A percentile compares a stretch with the other conserved stretches of the same genome.
Evolutionary conservation across 2,797 vertebrate species (phyloP).

Genomic region (Molossus alvarezi): DNA sequence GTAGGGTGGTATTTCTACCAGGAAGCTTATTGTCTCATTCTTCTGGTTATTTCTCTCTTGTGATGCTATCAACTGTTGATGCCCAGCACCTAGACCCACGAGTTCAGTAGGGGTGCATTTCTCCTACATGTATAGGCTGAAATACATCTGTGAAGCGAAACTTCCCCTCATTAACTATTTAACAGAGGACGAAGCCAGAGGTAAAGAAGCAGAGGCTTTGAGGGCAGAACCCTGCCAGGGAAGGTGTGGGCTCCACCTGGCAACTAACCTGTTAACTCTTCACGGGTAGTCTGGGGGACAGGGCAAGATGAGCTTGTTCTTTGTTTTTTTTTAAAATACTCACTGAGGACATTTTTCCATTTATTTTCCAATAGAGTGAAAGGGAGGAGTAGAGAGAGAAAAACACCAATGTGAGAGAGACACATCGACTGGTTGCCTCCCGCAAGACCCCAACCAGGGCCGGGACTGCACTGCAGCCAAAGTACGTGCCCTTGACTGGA

Average conservation of each 20-base stretch:
- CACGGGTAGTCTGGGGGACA: rapidly evolving
- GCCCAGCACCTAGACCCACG: background rate
- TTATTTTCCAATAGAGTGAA: no score
- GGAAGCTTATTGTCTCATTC: background rate
- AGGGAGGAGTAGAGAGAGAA: no score
- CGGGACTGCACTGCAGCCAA: no score
- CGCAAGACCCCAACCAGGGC: no score
- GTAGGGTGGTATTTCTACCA: background rate
- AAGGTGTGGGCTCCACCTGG: background rate
- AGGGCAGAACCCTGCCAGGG: rapidly evolving
- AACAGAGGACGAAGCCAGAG: no score
- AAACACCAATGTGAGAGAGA: no score
- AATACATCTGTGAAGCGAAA: background rate
- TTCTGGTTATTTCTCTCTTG: background rate
- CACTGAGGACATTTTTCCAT: no score
- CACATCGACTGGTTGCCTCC: no score
- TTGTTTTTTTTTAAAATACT: no score
- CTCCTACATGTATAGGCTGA: background rate
- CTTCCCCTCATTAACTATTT: rapidly evolving
- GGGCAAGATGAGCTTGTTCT: background rate
- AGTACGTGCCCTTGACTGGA: no score
- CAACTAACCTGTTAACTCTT: no score
- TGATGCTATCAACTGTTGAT: background rate
- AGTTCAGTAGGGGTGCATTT: background rate
- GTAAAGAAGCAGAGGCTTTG: background rate